Percentiles rank a stretch among this genome's conserved stretches.
Evolutionary conservation across 2,113 vertebrate genomes (phyloP).

Genomic region (Hiodon alosoides): DNA sequence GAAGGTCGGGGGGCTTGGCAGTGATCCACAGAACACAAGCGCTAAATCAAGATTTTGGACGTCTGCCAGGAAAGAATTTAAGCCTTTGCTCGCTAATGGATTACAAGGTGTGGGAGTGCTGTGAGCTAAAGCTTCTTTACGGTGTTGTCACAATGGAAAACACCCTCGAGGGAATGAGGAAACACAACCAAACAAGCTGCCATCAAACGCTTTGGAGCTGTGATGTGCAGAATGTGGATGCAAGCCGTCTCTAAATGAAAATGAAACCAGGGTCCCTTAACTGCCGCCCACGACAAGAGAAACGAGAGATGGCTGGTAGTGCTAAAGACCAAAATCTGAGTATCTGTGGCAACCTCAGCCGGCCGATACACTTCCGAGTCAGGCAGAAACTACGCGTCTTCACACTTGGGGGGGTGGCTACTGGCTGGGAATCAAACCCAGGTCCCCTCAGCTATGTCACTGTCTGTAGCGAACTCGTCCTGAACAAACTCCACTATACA

Average conservation of each 20-base stretch:
- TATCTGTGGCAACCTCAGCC: background rate
- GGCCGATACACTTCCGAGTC: background rate
- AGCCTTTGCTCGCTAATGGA: background rate
- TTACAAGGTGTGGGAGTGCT: constrained; percentile 1
- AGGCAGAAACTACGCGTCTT: background rate
- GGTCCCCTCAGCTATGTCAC: too few relatives aligned
- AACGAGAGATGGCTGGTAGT: too few relatives aligned
- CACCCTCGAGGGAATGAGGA: background rate
- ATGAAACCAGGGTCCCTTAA: background rate
- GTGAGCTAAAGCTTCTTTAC: background rate
- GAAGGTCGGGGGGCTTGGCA: constrained; percentile 12
- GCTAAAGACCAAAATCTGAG: too few relatives aligned
- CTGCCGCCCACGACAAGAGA: too few relatives aligned
- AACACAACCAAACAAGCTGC: background rate
- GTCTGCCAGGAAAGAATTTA: constrained; percentile 29
- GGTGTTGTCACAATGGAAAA: background rate
- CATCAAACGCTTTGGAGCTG: background rate
- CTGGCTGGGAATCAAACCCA: too few relatives aligned
- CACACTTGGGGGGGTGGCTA: too few relatives aligned
- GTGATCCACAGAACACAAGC: constrained; percentile 42
- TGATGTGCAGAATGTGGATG: background rate
- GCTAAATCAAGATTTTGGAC: constrained; percentile 52
- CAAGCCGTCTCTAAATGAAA: background rate
- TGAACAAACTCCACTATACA: too few relatives aligned
- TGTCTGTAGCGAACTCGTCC: too few relatives aligned